phyloP scores from a whole-genome alignment of 2,888 invertebrate genomes.

The Lydus trimaculatus region DNA sequence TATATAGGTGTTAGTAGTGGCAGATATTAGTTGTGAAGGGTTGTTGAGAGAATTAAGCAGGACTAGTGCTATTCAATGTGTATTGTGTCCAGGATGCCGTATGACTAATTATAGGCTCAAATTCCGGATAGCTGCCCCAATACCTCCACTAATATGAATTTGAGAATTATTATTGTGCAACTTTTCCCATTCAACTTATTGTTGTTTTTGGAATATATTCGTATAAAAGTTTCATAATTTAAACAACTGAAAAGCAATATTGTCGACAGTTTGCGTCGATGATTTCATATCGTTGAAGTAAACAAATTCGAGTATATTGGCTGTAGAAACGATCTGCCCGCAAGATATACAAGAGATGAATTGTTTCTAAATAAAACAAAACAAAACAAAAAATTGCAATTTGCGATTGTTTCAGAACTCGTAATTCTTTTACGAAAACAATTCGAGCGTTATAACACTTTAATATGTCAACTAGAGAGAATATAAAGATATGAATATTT shows the following conservation, averaged over 20 bases:
- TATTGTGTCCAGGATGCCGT: neutral
- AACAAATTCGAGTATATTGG: constrained; percentile 38
- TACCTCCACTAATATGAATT: neutral
- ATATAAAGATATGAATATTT: constrained; percentile 39
- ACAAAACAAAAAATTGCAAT: neutral
- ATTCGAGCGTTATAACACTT: neutral
- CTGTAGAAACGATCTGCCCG: constrained; percentile 27
- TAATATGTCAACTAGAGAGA: constrained; percentile 28
- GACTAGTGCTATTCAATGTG: neutral
- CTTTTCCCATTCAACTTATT: constrained; percentile 47
- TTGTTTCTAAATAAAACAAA: constrained; percentile 17
- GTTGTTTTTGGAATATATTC: constrained; percentile 34
- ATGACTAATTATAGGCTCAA: neutral
- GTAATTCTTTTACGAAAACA: neutral
- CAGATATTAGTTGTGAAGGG: neutral
- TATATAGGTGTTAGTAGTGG: neutral
- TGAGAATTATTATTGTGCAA: constrained; percentile 29
- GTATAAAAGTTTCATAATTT: constrained; percentile 45
- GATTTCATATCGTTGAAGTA: constrained; percentile 43
- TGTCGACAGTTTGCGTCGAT: constrained; percentile 42
- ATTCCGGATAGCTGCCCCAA: neutral
- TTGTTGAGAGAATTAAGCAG: neutral
- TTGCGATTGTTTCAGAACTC: neutral
- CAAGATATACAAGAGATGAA: neutral
- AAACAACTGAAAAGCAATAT: constrained; percentile 42